phyloP scores from a whole-genome alignment of 1,140 invertebrate genomes.

The Calycopis cecrops region DNA sequence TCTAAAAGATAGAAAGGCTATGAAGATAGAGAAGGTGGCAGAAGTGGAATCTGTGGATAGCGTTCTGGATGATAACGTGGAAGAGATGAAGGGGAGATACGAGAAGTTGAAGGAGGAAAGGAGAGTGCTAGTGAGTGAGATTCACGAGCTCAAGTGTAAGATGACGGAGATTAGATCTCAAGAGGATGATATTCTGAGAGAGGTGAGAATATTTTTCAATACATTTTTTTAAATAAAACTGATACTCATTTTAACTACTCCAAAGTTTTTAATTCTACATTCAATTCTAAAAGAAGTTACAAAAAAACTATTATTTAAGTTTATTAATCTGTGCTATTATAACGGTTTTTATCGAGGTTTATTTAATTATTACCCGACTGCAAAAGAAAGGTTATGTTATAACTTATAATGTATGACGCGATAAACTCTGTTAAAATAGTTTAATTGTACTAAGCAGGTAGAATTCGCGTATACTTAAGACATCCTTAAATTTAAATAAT shows the following conservation, averaged over 20 bases:
- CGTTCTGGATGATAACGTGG: conserved; percentile 53
- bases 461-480: too few species aligned
- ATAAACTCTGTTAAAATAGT: too few species aligned
- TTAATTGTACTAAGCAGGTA: too few species aligned
- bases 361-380: too few species aligned
- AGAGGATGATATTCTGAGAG: conserved; percentile 88
- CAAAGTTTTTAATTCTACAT: too few species aligned
- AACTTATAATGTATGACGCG: too few species aligned
- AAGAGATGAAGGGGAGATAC: conserved; percentile 68
- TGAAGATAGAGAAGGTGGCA: conserved; percentile 53
- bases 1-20: conserved; percentile 56
- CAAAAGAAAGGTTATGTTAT: too few species aligned
- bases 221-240: background rate
- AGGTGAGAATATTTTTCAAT: conserved; percentile 75
- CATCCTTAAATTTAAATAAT: too few species aligned
- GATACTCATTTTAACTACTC: background rate
- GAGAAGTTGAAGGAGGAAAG: conserved; percentile 76
- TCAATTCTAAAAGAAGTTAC: too few species aligned
- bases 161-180: conserved; percentile 87
- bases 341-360: too few species aligned
- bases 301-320: too few species aligned
- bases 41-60: conserved; percentile 62
- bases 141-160: conserved; percentile 82
- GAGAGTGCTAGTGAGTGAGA: conserved; percentile 72
- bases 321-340: too few species aligned